A percentile compares a stretch with the other conserved stretches of the same genome.
phyloP scores from a whole-genome alignment of 2,888 invertebrate species.

The Thymelicus lineola region DNA sequence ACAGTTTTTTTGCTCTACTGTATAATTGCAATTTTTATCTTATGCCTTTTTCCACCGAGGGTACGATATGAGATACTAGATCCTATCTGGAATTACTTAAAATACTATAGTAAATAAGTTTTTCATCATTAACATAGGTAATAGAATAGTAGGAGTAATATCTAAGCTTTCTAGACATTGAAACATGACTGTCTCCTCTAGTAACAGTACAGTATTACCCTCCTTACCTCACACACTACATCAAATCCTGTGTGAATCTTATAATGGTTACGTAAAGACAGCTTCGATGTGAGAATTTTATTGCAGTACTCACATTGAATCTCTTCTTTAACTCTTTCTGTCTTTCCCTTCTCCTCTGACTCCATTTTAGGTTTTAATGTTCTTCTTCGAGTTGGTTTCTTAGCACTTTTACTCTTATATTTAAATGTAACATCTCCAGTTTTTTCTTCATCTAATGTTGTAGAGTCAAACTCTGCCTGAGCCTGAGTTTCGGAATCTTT shows the following conservation, averaged over 20 bases:
- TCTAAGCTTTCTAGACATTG: neutral
- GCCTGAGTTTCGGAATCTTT: neutral
- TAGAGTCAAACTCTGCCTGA: conserved; percentile 38
- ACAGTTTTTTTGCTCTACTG: no score
- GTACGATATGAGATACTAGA: no score
- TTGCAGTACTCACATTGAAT: conserved; percentile 76
- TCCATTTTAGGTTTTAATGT: conserved; percentile 44
- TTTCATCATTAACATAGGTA: no score
- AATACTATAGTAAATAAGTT: no score
- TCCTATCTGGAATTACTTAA: no score
- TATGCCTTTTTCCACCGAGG: no score
- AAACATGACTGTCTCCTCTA: neutral
- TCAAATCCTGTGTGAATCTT: conserved; percentile 79
- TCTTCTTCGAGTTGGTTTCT: conserved; percentile 41
- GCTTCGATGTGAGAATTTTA: conserved; percentile 70
- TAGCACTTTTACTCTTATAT: conserved; percentile 47
- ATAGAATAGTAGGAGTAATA: no score
- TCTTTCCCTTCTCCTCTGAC: conserved; percentile 40
- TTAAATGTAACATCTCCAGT: conserved; percentile 40
- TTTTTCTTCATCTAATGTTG: conserved; percentile 34
- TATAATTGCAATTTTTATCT: no score
- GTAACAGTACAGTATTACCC: neutral
- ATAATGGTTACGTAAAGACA: conserved; percentile 73
- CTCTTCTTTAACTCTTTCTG: conserved; percentile 56
- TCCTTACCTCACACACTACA: conserved; percentile 63